phyloP scores from a whole-genome alignment of 1,140 invertebrate genomes.

The Kradibia gibbosae region DNA sequence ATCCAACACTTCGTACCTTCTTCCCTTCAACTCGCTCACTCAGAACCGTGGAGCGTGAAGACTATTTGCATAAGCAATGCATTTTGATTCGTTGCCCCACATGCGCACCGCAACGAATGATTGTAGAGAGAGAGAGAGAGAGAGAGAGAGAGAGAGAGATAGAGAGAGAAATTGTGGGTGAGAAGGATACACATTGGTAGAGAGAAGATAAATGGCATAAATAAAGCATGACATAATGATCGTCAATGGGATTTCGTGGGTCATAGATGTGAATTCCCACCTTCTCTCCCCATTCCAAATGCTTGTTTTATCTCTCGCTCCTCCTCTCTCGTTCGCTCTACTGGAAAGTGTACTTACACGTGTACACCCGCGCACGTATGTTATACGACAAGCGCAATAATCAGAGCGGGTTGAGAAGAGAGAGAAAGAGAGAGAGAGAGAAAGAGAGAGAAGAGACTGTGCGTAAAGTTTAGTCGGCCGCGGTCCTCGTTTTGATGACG shows the following conservation, averaged over 20 bases:
- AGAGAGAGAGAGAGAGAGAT: conserved; percentile 52
- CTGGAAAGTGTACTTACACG: conserved; percentile 39
- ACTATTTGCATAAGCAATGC: conserved; percentile 72
- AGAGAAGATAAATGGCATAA: conserved; percentile 65
- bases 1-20: neutral
- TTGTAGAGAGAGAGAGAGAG: conserved; percentile 52
- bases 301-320: conserved; percentile 46
- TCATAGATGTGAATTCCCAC: conserved; percentile 44
- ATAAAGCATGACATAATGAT: conserved; percentile 71
- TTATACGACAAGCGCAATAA: conserved; percentile 47
- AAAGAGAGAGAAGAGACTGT: too few relatives aligned
- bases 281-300: neutral
- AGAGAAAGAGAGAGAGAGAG: too few relatives aligned
- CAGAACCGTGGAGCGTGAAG: conserved; percentile 31
- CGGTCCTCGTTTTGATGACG: conserved; percentile 32
- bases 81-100: conserved; percentile 67
- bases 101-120: conserved; percentile 54
- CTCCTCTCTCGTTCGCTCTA: neutral
- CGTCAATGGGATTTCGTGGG: conserved; percentile 58
- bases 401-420: conserved; percentile 25
- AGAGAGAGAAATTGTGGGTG: conserved; percentile 48
- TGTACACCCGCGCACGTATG: conserved; percentile 37
- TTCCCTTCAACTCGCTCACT: conserved; percentile 16
- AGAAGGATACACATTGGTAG: conserved; percentile 47
- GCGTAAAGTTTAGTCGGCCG: too few relatives aligned